phyloP scores from a whole-genome alignment of 2,113 vertebrate species.

The Perca flavescens region DNA sequence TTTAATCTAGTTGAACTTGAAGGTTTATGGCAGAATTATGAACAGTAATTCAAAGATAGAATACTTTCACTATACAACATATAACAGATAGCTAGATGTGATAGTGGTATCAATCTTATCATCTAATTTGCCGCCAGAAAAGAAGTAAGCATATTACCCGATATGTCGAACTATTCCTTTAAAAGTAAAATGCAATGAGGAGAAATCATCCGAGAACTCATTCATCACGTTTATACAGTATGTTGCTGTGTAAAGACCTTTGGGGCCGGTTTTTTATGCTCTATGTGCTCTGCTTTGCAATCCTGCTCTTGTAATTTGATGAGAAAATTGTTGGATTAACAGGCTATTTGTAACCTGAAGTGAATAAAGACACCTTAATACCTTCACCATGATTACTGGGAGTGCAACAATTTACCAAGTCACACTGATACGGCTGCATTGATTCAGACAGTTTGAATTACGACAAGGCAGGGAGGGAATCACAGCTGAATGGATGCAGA shows the following conservation, averaged over 20 bases:
- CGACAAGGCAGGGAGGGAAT: not conserved
- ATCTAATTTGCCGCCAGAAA: not conserved
- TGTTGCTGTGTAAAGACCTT: not conserved
- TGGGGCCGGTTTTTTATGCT: not conserved
- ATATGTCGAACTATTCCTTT: not conserved
- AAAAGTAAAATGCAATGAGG: not conserved
- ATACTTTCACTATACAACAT: not conserved
- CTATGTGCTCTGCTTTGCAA: not conserved
- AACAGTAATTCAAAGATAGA: not conserved
- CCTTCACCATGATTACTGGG: conserved; percentile 8
- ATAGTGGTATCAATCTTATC: not conserved
- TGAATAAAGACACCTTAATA: conserved; percentile 24
- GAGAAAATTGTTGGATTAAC: conserved; percentile 16
- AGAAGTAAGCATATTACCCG: not conserved
- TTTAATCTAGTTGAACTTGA: conserved; percentile 37
- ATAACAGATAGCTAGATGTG: not conserved
- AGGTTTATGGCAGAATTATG: not conserved
- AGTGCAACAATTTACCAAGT: conserved; percentile 30
- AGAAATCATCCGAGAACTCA: not conserved
- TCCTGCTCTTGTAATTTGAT: not conserved
- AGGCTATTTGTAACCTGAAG: conserved; percentile 1
- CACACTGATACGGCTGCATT: conserved; percentile 16
- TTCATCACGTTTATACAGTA: not conserved
- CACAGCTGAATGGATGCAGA: conserved; percentile 22
- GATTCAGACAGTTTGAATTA: conserved; percentile 29